Percentiles rank a stretch among this genome's conserved stretches.
Evolutionary conservation across 1,140 invertebrate species (phyloP).

Genomic region (Gyrodactylus salaris): DNA sequence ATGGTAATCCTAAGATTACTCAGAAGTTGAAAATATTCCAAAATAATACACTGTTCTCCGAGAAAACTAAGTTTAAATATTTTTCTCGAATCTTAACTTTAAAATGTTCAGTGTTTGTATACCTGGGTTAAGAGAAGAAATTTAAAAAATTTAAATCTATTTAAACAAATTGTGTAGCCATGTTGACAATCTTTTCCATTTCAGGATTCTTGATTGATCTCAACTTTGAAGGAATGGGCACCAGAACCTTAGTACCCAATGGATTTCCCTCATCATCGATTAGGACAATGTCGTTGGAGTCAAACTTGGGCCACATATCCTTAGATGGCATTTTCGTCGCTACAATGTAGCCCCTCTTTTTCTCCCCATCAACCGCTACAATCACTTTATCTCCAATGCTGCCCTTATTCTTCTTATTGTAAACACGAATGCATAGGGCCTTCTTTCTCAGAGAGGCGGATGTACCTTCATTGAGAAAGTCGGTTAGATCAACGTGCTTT

Average conservation of each 20-base stretch:
- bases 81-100: too few relatives aligned
- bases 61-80: too few relatives aligned
- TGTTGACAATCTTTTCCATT: conserved; percentile 65
- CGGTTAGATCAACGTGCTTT: not conserved
- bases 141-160: not conserved
- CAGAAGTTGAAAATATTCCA: too few relatives aligned
- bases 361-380: conserved; percentile 77
- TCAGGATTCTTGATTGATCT: conserved; percentile 37
- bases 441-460: not conserved
- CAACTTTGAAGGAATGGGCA: conserved; percentile 65
- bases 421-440: not conserved
- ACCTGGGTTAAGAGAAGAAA: too few relatives aligned
- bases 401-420: conserved; percentile 3
- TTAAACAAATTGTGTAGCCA: conserved; percentile 65
- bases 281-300: conserved; percentile 77
- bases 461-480: not conserved
- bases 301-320: conserved; percentile 47
- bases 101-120: too few relatives aligned
- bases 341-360: conserved; percentile 70
- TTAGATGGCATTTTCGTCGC: conserved; percentile 28
- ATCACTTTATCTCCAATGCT: conserved; percentile 30
- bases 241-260: conserved; percentile 59
- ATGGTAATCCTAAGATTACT: too few relatives aligned
- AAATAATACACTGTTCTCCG: too few relatives aligned
- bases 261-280: conserved; percentile 72